A percentile compares a stretch with the other conserved stretches of the same genome.
Evolutionary conservation across 1,140 invertebrate species (phyloP).

Genomic region (Maconellicoccus hirsutus): DNA sequence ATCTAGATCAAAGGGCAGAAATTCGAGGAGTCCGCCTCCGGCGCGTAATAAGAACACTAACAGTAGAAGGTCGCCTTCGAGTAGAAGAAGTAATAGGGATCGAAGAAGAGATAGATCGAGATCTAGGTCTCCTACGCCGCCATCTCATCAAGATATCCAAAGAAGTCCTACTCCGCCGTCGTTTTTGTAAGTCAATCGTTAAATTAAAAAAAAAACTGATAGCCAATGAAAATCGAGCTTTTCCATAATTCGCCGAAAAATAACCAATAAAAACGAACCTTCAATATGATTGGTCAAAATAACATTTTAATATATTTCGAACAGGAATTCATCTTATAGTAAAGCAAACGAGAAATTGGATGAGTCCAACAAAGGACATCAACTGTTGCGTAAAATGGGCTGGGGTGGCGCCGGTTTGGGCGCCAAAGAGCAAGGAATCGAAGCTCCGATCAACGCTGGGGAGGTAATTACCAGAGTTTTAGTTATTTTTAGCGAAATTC

Average conservation of each 20-base stretch:
- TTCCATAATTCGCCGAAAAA: too few species aligned
- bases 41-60: neutral
- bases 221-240: too few species aligned
- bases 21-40: slow-evolving; percentile 28
- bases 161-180: slow-evolving; percentile 67
- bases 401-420: slow-evolving; percentile 84
- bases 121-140: slow-evolving; percentile 33
- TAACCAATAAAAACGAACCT: too few species aligned
- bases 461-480: slow-evolving; percentile 45
- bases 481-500: neutral
- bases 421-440: slow-evolving; percentile 85
- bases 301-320: slow-evolving; percentile 26
- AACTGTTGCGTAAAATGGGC: slow-evolving; percentile 90
- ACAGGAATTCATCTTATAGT: slow-evolving; percentile 28
- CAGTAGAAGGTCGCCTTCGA: slow-evolving; percentile 25
- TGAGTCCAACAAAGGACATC: slow-evolving; percentile 87
- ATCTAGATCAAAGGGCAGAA: slow-evolving; percentile 29
- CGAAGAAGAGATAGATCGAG: slow-evolving; percentile 35
- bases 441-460: slow-evolving; percentile 82
- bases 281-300: slow-evolving; percentile 2
- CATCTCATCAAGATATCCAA: slow-evolving; percentile 35
- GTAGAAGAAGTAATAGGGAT: slow-evolving; percentile 29
- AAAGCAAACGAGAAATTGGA: slow-evolving; percentile 42
- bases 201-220: neutral
- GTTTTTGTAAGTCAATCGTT: slow-evolving; percentile 48